Base-by-base conservation (phyloP, 2,797 vertebrate species). In the Garrulus glandarius region DNA sequence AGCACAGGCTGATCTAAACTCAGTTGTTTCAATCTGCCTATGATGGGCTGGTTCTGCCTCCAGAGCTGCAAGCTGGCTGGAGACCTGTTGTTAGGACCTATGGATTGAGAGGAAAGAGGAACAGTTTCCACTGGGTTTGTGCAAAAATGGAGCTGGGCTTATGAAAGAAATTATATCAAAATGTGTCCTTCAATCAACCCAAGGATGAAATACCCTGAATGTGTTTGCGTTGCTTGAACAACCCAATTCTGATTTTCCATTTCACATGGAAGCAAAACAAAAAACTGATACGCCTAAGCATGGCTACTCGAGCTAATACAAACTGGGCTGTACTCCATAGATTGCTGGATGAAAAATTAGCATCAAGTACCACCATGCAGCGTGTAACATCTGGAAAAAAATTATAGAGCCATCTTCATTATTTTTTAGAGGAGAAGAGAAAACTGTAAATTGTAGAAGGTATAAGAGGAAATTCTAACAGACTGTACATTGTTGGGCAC, bases 401-500 rank as follows among this genome's bases (percentile, higher is more conserved):
- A 84, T 87, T 96, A 91, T 9, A 94, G 96, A 95, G 92, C 46
- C 43, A 95, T 92, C 96, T 96, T 84, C 65, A 69, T 77, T 92
- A 75, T 79, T 89, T 97, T 96, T 83, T 68, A 87, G 89, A 94
- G 65, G 64, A 86, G 87, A 92, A 61, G 57, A 93, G 89, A 94
- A 96, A 96, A 94, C 64, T 93, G 92, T 71, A 92, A 96, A 91
- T 53, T 65, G 71, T 59, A 92, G 56, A 81, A 91, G 22, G 56
- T 39, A 37, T 77, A 88, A 89, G 83, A 86, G 88, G 91, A 95
- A 97, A 96, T 94, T 95, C 79, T 84, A 96, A 95, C 96, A 97
- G 96, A 96, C 87, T 96, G 91, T 65, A 96, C 75, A 44, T 95
- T 93, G 86, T 86, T 1, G 0, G 84, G 76, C 72, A 83, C 90